These are phyloP conservation scores for Dryoscopus gambensis DNA, from an alignment of 2,113 vertebrate species.

Conservation along the genomic window DNA sequence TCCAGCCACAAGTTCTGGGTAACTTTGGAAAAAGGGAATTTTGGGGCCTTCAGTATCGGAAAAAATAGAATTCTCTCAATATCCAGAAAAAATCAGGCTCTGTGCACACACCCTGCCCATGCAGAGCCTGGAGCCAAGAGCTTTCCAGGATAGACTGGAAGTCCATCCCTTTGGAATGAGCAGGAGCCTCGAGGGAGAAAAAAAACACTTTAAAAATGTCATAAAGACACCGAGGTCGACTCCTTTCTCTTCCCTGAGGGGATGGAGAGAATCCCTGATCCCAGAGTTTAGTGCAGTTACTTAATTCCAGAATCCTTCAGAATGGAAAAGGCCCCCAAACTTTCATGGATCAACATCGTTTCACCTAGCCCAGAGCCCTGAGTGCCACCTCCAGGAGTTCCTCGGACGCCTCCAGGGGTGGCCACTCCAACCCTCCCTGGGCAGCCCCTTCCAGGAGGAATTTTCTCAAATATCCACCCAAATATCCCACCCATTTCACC, in stretches of 20 bases:
- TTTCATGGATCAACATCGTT: not conserved
- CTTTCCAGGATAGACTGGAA: not conserved
- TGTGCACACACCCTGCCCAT: not conserved
- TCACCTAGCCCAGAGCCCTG: not conserved
- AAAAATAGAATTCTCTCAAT: not conserved
- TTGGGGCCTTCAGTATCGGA: not conserved
- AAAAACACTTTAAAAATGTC: not conserved
- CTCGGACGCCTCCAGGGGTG: not conserved
- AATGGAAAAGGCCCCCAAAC: not conserved
- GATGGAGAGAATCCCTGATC: not conserved
- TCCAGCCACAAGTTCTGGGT: no score
- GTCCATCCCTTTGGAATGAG: not conserved
- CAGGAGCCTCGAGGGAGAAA: not conserved
- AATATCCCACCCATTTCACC: not conserved
- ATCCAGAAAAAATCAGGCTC: not conserved
- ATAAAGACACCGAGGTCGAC: not conserved
- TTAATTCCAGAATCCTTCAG: not conserved
- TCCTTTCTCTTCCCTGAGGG: not conserved
- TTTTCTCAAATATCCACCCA: not conserved
- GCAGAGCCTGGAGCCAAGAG: not conserved
- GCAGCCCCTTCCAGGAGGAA: not conserved
- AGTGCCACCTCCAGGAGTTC: not conserved
- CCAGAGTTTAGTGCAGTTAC: fast-evolving
- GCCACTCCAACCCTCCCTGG: not conserved
- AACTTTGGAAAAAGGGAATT: not conserved